phyloP scores from a whole-genome alignment of 2,113 vertebrate species.

The Eidolon helvum region DNA sequence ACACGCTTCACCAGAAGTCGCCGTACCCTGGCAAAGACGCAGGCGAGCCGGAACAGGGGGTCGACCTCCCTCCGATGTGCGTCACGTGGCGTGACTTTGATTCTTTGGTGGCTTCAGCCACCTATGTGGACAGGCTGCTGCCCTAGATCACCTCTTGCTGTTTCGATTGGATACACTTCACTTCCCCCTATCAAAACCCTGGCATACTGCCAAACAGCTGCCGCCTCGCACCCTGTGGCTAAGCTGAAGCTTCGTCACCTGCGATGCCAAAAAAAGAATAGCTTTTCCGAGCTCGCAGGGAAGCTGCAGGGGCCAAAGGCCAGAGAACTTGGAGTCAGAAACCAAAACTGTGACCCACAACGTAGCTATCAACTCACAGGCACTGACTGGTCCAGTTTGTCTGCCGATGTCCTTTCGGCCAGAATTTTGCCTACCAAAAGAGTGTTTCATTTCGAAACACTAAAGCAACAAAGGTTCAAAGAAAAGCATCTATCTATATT shows the following conservation, averaged over 20 bases:
- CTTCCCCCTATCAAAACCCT: background rate
- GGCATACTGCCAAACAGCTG: background rate
- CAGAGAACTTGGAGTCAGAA: background rate
- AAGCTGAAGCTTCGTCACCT: constrained; percentile 12
- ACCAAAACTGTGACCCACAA: background rate
- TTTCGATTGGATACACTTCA: background rate
- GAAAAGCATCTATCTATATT: background rate
- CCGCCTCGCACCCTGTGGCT: background rate
- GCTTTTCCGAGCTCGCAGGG: background rate
- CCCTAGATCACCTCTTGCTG: background rate
- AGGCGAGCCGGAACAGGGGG: background rate
- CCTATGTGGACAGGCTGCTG: background rate
- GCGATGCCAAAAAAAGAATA: background rate
- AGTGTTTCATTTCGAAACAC: background rate
- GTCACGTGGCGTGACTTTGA: constrained; percentile 50
- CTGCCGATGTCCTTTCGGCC: background rate
- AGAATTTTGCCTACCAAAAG: background rate
- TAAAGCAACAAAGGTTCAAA: constrained; percentile 10
- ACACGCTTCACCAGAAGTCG: constrained; percentile 61
- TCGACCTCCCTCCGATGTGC: constrained; percentile 47
- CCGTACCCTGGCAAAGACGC: constrained; percentile 50
- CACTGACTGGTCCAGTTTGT: background rate
- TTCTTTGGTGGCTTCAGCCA: constrained; percentile 16
- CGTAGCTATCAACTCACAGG: background rate
- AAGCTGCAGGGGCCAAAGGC: background rate